Evolutionary conservation across 2,113 vertebrate species (phyloP).

Genomic region (Hippocampus barbouri): DNA sequence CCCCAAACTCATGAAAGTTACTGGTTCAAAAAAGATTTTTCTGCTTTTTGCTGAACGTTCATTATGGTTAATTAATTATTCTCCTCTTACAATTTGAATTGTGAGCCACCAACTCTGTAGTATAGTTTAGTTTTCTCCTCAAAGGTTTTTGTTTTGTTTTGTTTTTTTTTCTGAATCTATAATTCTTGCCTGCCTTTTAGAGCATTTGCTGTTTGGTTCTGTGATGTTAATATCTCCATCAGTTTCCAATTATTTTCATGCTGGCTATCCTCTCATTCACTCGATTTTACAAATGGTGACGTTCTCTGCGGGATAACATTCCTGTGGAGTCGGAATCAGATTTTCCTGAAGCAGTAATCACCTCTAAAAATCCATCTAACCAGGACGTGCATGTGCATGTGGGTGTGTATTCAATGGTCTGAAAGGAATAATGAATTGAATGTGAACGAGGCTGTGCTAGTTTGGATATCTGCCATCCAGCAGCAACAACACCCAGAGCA

Average conservation of each 20-base stretch:
- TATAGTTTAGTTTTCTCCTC: neutral
- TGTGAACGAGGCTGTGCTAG: slow-evolving; percentile 11
- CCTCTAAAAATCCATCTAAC: slow-evolving; percentile 37
- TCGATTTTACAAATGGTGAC: slow-evolving; percentile 25
- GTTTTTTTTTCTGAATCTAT: neutral
- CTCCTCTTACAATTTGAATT: neutral
- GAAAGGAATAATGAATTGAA: slow-evolving; percentile 32
- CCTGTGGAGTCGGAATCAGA: slow-evolving; percentile 46
- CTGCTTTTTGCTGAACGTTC: neutral
- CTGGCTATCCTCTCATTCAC: slow-evolving; percentile 31
- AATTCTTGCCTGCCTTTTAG: neutral
- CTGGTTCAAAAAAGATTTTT: neutral
- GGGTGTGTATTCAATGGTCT: slow-evolving; percentile 1
- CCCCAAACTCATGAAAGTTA: neutral
- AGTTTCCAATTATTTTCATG: slow-evolving; percentile 49
- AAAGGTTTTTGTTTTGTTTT: neutral
- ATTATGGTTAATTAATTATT: neutral
- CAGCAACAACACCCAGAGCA: neutral
- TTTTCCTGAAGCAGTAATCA: slow-evolving; percentile 52
- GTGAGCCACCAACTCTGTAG: neutral
- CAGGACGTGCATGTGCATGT: slow-evolving; percentile 4
- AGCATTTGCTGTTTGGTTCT: slow-evolving; percentile 8
- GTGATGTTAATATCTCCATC: slow-evolving; percentile 42
- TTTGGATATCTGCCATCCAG: slow-evolving; percentile 14
- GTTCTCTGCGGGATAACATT: slow-evolving; percentile 33